phyloP scores from a whole-genome alignment of 2,113 vertebrate genomes.

The Salvelinus namaycush region DNA sequence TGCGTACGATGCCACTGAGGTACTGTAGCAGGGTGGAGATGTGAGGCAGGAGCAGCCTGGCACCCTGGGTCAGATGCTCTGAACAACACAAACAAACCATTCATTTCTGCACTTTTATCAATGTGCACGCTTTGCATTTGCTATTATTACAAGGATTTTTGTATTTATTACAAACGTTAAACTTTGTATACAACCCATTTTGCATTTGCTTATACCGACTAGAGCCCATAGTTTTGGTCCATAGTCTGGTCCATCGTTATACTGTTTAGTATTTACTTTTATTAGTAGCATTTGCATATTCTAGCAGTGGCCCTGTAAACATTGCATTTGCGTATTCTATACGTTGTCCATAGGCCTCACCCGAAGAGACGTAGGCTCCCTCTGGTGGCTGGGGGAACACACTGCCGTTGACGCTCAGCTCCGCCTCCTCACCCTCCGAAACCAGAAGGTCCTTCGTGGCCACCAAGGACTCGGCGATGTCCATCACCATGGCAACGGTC shows the following conservation, averaged over 20 bases:
- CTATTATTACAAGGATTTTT: background rate
- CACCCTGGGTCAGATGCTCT: conserved; percentile 82
- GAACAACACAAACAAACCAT: conserved; percentile 8
- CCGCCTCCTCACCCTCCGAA: conserved; percentile 66
- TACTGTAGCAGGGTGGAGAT: conserved; percentile 86
- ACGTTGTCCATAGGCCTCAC: conserved; percentile 56
- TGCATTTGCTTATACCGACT: too few relatives aligned
- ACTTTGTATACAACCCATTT: too few relatives aligned
- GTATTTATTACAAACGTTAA: too few relatives aligned
- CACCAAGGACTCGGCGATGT: conserved; percentile 85
- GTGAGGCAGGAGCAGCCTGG: conserved; percentile 84
- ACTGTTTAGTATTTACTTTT: too few relatives aligned
- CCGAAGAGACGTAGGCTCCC: conserved; percentile 56
- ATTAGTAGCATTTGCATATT: too few relatives aligned
- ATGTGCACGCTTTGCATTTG: background rate
- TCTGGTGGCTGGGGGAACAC: conserved; percentile 62
- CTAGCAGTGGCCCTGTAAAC: too few relatives aligned
- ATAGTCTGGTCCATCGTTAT: too few relatives aligned
- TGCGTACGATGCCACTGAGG: conserved; percentile 83
- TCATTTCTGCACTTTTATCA: background rate
- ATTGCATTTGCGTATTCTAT: background rate
- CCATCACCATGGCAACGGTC: conserved; percentile 83
- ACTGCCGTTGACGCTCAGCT: conserved; percentile 75
- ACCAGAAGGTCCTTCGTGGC: conserved; percentile 82
- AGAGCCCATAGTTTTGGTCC: too few relatives aligned